Evolutionary conservation across 2,797 vertebrate genomes (phyloP), one percentile per base, ranked within the genome.

Genomic region (Rhincodon typus): DNA sequence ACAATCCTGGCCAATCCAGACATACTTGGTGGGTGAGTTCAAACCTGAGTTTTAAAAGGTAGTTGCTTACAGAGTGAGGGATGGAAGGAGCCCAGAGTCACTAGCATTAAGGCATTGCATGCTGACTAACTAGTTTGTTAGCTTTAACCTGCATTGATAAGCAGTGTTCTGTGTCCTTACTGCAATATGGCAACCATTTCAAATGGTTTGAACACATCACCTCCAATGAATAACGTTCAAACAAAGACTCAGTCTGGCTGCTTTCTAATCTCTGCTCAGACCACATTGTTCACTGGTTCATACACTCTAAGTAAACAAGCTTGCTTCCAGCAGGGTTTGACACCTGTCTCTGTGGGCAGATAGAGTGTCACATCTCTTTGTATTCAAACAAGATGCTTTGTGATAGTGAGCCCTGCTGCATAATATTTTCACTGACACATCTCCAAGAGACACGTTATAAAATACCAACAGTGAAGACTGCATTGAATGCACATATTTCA

Each of bases 341-440:
- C 98, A 98, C 98, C 98, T 98, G 97, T 97, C 97, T 96, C 95
- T 67, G 94, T 96, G 96, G 96, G 97, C 97, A 97, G 96, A 96
- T 96, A 96, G 97, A 96, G 97, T 96, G 86, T 95, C 95, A 79
- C 66, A 17, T 23, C 96, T 96, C 96, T 96, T 95, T 72, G 42
- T 91, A 96, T 96, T 88, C 97, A 88, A 96, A 97, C 97, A 97
- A 97, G 96, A 96, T 96, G 96, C 84, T 97, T 97, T 98, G 97
- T 97, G 96, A 96, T 19, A 62, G 95, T 84, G 96, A 96, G 57
- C 38, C 97, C 97, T 97, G 97, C 97, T 96, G 97, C 96, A 97
- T 97, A 97, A 91, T 96, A 96, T 97, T 96, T 96, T 96, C 96
- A 97, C 97, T 96, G 97, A 97, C 97, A 96, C 96, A 97, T 95